Percentiles rank a stretch among this genome's conserved stretches.
Conservation (phyloP, 2,888 invertebrate genomes). For the Polymixis lichenea region DNA sequence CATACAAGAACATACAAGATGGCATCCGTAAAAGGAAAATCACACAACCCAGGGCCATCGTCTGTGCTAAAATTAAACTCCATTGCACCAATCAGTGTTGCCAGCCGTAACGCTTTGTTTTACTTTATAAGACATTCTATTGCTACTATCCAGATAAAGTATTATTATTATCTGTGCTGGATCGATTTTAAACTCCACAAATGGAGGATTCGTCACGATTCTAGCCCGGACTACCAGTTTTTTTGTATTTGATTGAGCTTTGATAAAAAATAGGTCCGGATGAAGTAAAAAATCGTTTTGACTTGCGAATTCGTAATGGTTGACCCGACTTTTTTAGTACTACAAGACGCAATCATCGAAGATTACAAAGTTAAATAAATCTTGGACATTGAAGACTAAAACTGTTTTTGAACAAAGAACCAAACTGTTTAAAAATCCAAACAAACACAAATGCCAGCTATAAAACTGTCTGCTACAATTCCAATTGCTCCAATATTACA, state of each 20-base stretch:
- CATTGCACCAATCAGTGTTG: slow-evolving; percentile 75
- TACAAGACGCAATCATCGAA: not conserved
- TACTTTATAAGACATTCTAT: slow-evolving; percentile 66
- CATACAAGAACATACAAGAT: slow-evolving; percentile 56
- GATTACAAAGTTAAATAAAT: not conserved
- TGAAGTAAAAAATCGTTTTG: slow-evolving; percentile 18
- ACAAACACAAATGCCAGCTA: slow-evolving; percentile 4
- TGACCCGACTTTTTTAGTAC: not conserved
- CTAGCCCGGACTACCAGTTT: slow-evolving; percentile 12
- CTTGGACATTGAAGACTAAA: no score
- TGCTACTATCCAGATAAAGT: slow-evolving; percentile 61
- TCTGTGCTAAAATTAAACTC: slow-evolving; percentile 76
- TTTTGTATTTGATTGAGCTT: slow-evolving; percentile 27
- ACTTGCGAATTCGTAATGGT: slow-evolving; percentile 5
- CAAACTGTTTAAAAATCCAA: not conserved
- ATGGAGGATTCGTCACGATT: slow-evolving; percentile 52
- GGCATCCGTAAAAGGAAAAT: slow-evolving; percentile 73
- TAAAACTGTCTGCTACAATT: slow-evolving; percentile 21
- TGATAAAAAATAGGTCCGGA: slow-evolving; percentile 18
- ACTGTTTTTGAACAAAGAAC: not conserved
- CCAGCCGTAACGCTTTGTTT: slow-evolving; percentile 61
- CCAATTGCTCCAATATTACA: slow-evolving; percentile 36
- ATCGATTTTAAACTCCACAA: slow-evolving; percentile 49
- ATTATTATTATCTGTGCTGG: slow-evolving; percentile 46
- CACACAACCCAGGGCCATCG: slow-evolving; percentile 67